A percentile compares a stretch with the other conserved stretches of the same genome.
Conservation (phyloP, 2,113 vertebrate species). For the Eulemur macaco region DNA sequence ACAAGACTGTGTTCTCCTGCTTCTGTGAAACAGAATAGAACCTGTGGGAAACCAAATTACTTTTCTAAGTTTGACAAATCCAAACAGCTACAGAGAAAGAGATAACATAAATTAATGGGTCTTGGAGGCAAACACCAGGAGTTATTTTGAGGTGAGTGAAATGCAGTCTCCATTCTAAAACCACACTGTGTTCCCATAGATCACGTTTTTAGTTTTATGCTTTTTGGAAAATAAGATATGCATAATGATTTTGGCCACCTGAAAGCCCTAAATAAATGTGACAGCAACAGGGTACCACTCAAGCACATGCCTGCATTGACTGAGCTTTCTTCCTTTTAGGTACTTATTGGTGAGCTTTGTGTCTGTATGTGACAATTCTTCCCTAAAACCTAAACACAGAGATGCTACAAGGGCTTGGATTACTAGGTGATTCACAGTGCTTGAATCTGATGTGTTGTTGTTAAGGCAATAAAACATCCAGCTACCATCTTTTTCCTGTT, state of each 20-base stretch:
- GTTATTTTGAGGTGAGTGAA: slow-evolving; percentile 38
- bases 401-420: not conserved
- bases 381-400: not conserved
- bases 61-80: slow-evolving; percentile 58
- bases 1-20: slow-evolving; percentile 28
- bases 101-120: slow-evolving; percentile 31
- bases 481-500: slow-evolving; percentile 14
- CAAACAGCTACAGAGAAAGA: slow-evolving; percentile 18
- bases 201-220: slow-evolving; percentile 1
- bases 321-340: not conserved
- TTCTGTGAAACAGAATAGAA: slow-evolving; percentile 45
- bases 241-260: slow-evolving; percentile 6
- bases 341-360: not conserved
- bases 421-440: not conserved
- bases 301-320: not conserved
- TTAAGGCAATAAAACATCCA: not conserved
- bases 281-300: not conserved
- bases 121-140: slow-evolving; percentile 36
- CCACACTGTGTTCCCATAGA: not conserved
- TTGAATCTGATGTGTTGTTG: not conserved
- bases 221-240: slow-evolving; percentile 19
- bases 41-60: slow-evolving; percentile 57
- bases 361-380: not conserved
- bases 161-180: slow-evolving; percentile 14
- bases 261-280: slow-evolving; percentile 16